Evolutionary conservation across 2,797 vertebrate species (phyloP).

Genomic region (Sebastiscus albofasciatus): DNA sequence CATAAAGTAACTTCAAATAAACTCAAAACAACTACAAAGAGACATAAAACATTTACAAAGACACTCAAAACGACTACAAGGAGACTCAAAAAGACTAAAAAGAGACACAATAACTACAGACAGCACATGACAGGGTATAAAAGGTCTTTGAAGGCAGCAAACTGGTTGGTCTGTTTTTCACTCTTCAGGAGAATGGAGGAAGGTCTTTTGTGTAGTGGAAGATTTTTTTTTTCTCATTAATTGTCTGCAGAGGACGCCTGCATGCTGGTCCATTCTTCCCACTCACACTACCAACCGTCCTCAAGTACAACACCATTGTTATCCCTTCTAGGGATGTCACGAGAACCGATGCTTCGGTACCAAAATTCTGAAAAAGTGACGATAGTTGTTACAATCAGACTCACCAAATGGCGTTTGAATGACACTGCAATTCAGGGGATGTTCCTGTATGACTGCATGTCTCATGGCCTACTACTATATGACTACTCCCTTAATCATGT

Average conservation of each 20-base stretch:
- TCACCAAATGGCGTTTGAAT: too few species aligned
- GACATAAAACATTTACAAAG: too few species aligned
- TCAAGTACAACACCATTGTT: not conserved
- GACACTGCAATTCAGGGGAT: too few species aligned
- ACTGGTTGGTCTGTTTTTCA: not conserved
- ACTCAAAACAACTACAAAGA: too few species aligned
- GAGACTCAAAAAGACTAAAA: too few species aligned
- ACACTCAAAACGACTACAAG: too few species aligned
- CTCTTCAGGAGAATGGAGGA: not conserved
- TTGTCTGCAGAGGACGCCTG: not conserved
- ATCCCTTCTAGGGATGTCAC: not conserved
- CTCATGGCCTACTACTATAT: too few species aligned
- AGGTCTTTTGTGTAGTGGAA: not conserved
- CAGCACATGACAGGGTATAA: not conserved
- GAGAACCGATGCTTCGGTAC: not conserved
- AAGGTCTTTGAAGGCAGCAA: not conserved
- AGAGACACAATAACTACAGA: too few species aligned
- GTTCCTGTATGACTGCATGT: not conserved
- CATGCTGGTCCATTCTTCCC: not conserved
- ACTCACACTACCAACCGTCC: not conserved
- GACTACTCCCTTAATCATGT: too few species aligned
- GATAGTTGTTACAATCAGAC: not conserved
- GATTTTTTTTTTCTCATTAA: not conserved
- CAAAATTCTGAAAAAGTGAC: not conserved
- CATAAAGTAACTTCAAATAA: too few species aligned